Evolutionary conservation across 1,140 invertebrate species (phyloP), one percentile per base, ranked within the genome.

Genomic region (Orussus abietinus): DNA sequence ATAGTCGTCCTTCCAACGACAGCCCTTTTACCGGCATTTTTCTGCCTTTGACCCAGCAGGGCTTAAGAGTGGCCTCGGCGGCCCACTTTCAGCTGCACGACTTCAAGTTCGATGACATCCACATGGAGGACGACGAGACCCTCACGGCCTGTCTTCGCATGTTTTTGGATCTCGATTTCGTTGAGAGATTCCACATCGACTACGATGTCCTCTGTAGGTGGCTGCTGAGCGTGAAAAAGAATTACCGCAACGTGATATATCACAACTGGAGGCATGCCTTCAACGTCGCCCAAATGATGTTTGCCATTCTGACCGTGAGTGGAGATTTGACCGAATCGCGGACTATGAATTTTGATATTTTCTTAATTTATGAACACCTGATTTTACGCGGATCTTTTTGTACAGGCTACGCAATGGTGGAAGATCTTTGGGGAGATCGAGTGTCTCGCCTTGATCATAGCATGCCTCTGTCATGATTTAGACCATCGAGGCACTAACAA

Each of bases 191-290:
- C 68, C 88, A 91, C 58, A 92, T 94, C 51, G 88, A 93, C 53
- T 92, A 93, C 66, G 80, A 86, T 48, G 88, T 92, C 10, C 74
- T 92, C 1, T 92, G 89, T 64, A 79, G 89, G 45, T 96, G 92
- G 92, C 74, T 96, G 17, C 76, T 93, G 31, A 93, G 89, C 56
- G 92, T 97, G 4, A 95, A 95, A 75, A 97, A 96, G 67, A 97
- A 97, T 70, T 97, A 97, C 72, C 79, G 94, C 34, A 91, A 92
- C 62, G 92, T 97, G 10, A 93, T 88, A 6, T 97, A 97, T 64
- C 94, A 97, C 68, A 97, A 96, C 69, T 97, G 93, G 93, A 80
- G 92, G 61, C 92, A 95, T 67, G 92, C 92, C 21, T 95, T 96
- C 72, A 96, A 96, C 66, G 92, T 96, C 22, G 89, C 90, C 3